phyloP scores from a whole-genome alignment of 2,113 vertebrate genomes.

The Albula glossodonta region DNA sequence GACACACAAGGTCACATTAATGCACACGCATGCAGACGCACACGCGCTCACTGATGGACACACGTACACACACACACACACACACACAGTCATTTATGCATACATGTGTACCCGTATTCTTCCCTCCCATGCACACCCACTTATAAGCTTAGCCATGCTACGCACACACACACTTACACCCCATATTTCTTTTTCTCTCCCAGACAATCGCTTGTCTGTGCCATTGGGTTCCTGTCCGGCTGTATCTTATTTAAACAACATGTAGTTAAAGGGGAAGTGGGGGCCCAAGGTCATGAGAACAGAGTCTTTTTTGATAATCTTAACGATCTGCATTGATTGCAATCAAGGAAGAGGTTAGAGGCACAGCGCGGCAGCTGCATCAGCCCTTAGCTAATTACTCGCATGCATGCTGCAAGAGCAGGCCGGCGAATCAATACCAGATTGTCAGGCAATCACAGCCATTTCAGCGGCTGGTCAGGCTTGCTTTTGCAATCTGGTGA shows the following conservation, averaged over 20 bases:
- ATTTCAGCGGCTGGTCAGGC: conserved; percentile 27
- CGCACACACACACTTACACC: no score
- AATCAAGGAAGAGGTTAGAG: conserved; percentile 35
- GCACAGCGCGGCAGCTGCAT: conserved; percentile 23
- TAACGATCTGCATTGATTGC: conserved; percentile 38
- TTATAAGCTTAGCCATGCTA: no score
- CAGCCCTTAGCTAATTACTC: conserved; percentile 32
- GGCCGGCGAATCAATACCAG: conserved; percentile 36
- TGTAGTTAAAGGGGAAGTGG: conserved; percentile 21
- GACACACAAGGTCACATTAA: no score
- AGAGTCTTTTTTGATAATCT: conserved; percentile 32
- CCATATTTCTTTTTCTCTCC: background rate
- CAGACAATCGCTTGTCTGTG: background rate
- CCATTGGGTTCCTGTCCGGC: conserved; percentile 3
- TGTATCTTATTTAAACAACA: conserved; percentile 23
- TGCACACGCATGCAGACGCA: no score
- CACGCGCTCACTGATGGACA: no score
- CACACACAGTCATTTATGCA: no score
- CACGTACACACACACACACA: no score
- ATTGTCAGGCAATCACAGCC: conserved; percentile 33
- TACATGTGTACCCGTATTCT: no score
- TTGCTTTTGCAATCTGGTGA: conserved; percentile 9
- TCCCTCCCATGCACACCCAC: no score
- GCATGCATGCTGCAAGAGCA: conserved; percentile 17
- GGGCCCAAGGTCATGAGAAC: conserved; percentile 28